Evolutionary conservation across 2,113 vertebrate genomes (phyloP), one percentile per base, ranked within the genome.

Genomic region (Anser brachyrhynchus): DNA sequence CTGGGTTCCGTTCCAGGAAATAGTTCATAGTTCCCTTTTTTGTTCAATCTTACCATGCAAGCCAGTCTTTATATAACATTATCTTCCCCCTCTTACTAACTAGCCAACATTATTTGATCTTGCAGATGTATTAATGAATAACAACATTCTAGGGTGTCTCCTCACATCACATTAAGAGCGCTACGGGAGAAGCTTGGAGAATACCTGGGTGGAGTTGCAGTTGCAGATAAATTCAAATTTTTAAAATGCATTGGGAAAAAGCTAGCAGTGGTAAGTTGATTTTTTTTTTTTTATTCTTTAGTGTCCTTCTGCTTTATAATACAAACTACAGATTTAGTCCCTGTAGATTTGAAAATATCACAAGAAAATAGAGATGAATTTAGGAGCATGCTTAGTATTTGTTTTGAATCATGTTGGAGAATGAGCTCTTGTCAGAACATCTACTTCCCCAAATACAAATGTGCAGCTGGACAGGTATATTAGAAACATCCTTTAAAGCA

Each of bases 171-270:
- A 61, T 94, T 99, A 89, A 98, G 98, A 97, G 95, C 91, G 54
- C 95, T 99, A 59, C 98, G 98, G 92, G 96, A 97, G 66, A 97
- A 96, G 67, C 97, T 99, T 70, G 96, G 96, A 62, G 93, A 98
- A 13, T 98, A 99, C 70, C 98, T 99, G 73, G 98, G 98, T 64
- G 94, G 98, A 62, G 98, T 97, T 65, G 95, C 94, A 75, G 80
- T 97, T 90, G 44, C 97, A 92, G 98, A 99, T 87, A 98, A 98
- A 97, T 99, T 98, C 97, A 98, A 78, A 55, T 99, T 99, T 98
- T 97, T 99, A 94, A 99, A 99, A 97, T 99, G 98, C 94, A 98
- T 99, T 95, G 99, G 99, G 52, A 98, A 98, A 96, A 99, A 99
- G 85, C 97, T 99, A 97, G 98, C 98, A 67, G 93, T 99, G 98